Percentiles rank a stretch among this genome's conserved stretches.
These are phyloP conservation scores for Ylistrum balloti DNA, from an alignment of 1,140 invertebrate genomes.

Conservation along the genomic window DNA sequence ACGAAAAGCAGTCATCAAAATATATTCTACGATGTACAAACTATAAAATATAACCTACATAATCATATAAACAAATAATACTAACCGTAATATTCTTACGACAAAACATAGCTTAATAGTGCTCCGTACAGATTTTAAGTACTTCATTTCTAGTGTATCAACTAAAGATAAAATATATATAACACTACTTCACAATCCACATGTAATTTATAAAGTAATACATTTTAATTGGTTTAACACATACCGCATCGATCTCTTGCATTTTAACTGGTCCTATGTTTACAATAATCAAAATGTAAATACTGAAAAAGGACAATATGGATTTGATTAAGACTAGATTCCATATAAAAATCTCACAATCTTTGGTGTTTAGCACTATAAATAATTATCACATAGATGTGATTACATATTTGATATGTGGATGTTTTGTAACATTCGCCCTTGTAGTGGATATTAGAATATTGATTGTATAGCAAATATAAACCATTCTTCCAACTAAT, in stretches of 20 bases:
- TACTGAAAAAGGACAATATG: no score
- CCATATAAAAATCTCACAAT: no score
- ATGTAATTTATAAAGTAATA: no score
- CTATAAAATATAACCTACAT: constrained; percentile 9
- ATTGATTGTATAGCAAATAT: neutral
- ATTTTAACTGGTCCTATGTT: neutral
- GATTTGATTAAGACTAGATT: no score
- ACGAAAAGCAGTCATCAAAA: neutral
- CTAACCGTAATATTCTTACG: neutral
- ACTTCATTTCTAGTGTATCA: neutral
- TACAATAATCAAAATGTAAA: no score
- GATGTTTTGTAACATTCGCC: neutral
- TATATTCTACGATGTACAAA: neutral
- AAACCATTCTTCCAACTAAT: neutral
- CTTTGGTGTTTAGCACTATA: neutral
- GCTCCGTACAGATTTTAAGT: neutral
- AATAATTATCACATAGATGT: no score
- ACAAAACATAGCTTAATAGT: neutral
- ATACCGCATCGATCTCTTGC: no score
- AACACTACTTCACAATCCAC: neutral
- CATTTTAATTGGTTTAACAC: no score
- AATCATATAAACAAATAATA: neutral
- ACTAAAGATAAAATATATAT: neutral
- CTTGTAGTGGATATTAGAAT: neutral
- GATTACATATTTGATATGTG: neutral